Evolutionary conservation across 1,140 invertebrate species (phyloP).

Genomic region (Apolygus lucorum): DNA sequence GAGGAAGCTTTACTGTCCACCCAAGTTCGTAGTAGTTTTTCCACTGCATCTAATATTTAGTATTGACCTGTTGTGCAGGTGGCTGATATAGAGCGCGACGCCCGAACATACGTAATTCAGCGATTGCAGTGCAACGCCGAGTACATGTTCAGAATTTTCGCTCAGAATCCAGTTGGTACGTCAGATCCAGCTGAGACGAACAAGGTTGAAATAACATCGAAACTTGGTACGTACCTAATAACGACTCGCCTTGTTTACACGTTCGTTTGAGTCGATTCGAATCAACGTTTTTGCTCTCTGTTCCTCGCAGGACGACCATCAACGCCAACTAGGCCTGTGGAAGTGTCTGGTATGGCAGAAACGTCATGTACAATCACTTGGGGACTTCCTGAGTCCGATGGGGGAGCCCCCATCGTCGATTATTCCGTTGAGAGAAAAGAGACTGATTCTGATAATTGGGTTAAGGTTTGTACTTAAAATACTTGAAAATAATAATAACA

Average conservation of each 20-base stretch:
- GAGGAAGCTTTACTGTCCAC: too few relatives aligned
- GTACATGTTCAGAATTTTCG: conserved; percentile 77
- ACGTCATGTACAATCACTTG: conserved; percentile 77
- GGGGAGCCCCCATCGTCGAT: conserved; percentile 73
- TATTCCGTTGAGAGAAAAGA: conserved; percentile 78
- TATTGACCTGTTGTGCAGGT: too few relatives aligned
- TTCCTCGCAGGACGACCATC: conserved; percentile 67
- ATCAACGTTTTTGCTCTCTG: too few relatives aligned
- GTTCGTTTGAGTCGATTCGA: too few relatives aligned
- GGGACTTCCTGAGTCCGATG: conserved; percentile 71
- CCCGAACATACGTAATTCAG: conserved; percentile 61
- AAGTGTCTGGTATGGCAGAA: conserved; percentile 68
- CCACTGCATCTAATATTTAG: too few relatives aligned
- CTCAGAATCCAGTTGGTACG: conserved; percentile 67
- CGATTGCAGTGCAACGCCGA: conserved; percentile 65
- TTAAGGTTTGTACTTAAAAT: conserved; percentile 41
- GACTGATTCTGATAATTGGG: conserved; percentile 61
- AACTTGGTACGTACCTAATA: conserved; percentile 44
- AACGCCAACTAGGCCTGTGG: conserved; percentile 65
- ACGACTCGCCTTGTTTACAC: too few relatives aligned
- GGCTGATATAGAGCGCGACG: conserved; percentile 62
- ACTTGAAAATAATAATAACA: background rate
- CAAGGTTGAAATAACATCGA: conserved; percentile 52
- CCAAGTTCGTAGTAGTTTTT: too few relatives aligned
- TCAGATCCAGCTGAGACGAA: conserved; percentile 67